Conservation (phyloP, 2,888 invertebrate species). For the Hirtodrosophila alboralis region DNA sequence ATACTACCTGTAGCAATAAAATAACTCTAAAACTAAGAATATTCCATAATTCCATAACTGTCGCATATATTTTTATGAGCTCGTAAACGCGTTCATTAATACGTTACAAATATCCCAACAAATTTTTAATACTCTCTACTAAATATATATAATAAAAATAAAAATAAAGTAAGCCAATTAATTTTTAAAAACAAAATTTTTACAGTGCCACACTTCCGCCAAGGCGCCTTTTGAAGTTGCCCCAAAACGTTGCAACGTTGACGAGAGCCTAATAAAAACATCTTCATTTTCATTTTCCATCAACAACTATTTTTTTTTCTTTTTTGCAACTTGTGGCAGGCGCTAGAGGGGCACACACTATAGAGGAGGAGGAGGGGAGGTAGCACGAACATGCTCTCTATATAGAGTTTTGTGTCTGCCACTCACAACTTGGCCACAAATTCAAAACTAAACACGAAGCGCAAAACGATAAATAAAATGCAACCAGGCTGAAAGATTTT, state of each 20-base stretch:
- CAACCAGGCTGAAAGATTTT: constrained; percentile 46
- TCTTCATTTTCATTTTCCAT: constrained; percentile 34
- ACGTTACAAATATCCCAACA: no score
- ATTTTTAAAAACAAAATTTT: constrained; percentile 27
- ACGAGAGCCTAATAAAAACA: constrained; percentile 35
- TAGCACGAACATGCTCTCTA: no score
- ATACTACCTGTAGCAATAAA: no score
- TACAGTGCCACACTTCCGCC: constrained; percentile 30
- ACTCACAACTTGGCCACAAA: constrained; percentile 20
- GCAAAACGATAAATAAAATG: constrained; percentile 52
- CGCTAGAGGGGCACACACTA: background rate
- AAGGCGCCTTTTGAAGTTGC: constrained; percentile 45
- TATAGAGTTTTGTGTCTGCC: constrained; percentile 1
- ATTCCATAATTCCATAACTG: no score
- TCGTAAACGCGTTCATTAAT: no score
- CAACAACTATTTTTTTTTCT: constrained; percentile 1
- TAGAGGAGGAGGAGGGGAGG: no score
- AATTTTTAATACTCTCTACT: no score
- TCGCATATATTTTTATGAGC: no score
- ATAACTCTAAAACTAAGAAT: no score
- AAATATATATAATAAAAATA: no score
- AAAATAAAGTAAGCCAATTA: constrained; percentile 44
- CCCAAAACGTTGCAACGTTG: no score
- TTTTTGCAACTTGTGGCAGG: background rate
- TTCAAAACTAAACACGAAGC: constrained; percentile 37